Base-by-base conservation (phyloP, 2,888 invertebrate genomes). In the Phortica okadai region DNA sequence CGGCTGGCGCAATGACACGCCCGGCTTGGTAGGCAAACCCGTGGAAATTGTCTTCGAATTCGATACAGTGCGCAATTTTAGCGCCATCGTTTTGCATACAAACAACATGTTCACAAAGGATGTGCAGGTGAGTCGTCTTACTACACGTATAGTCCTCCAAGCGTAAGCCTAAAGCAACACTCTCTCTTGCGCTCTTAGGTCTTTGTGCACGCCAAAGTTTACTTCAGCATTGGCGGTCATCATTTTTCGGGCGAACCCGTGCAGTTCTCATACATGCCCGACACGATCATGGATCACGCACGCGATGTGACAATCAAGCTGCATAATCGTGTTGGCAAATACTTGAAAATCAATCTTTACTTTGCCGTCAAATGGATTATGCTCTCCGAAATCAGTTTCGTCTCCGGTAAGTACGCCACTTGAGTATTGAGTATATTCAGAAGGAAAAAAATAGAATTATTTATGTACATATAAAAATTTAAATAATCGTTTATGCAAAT, bases 331-430 rank as follows among this genome's bases (percentile, higher is more conserved):
- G 93, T 96, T 64, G 97, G 95, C 75, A 93, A 93, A 85, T 96
- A 94, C 91, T 92, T 97, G 80, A 95, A 95, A 92, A 92, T 95
- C 87, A 94, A 95, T 88, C 93, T 97, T 74, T 95, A 95, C 91
- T 97, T 96, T 90, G 95, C 95, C 78, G 93, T 95, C 73, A 93
- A 94, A 87, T 97, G 97, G 97, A 95, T 97, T 89, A 94, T 97
- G 93, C 93, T 97, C 89, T 96, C 96, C 90, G 97, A 97, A 92
- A 94, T 97, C 81, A 94, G 95, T 85, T 97, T 97, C 91, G 94
- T 94, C 84, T 96, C 96, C 82, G 94, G 96, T 96, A 92, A 91
- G 90, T 88, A 80, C 75, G 76, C 70, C 74, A 77, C 70, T 69
- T n/a, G 42, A 45, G 75, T 50, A 58, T 45, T 16, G 21, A 21